Percentiles rank a stretch among this genome's conserved stretches.
These are phyloP conservation scores for Trachelus troglodyta DNA, from an alignment of 2,888 invertebrate species.

Conservation along the genomic window DNA sequence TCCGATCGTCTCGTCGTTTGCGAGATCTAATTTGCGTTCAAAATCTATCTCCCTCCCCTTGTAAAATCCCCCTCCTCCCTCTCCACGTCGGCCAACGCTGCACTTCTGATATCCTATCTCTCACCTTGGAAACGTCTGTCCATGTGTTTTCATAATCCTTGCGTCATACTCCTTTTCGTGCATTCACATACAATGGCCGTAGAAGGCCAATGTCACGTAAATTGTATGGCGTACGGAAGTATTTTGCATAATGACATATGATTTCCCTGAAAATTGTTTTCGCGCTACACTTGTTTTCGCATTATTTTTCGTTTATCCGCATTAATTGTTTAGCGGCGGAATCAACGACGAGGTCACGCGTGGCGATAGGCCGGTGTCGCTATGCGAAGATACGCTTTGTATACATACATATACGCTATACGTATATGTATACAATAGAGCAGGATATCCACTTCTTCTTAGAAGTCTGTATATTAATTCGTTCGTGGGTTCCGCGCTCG, in stretches of 20 bases:
- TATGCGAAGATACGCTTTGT: not conserved
- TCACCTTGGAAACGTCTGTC: not conserved
- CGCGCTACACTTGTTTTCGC: not conserved
- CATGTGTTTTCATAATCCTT: not conserved
- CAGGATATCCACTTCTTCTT: not conserved
- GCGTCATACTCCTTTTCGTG: not conserved
- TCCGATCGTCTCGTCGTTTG: constrained; percentile 49
- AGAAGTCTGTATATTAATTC: not conserved
- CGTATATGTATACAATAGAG: not conserved
- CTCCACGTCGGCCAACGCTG: not conserved
- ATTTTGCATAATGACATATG: not conserved
- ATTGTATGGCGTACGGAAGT: not conserved
- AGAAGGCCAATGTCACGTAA: not conserved
- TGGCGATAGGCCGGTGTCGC: not conserved
- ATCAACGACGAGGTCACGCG: not conserved
- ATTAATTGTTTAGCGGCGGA: not conserved
- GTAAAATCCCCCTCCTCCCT: not conserved
- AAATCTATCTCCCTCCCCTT: constrained; percentile 6
- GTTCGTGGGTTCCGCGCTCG: not conserved
- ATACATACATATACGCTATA: too few relatives aligned
- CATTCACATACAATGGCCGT: not conserved
- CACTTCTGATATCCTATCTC: not conserved
- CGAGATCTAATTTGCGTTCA: constrained; percentile 56
- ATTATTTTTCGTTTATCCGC: not conserved
- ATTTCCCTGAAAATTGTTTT: not conserved